phyloP scores from a whole-genome alignment of 1,140 invertebrate species.

The Hesperophylax magnus region DNA sequence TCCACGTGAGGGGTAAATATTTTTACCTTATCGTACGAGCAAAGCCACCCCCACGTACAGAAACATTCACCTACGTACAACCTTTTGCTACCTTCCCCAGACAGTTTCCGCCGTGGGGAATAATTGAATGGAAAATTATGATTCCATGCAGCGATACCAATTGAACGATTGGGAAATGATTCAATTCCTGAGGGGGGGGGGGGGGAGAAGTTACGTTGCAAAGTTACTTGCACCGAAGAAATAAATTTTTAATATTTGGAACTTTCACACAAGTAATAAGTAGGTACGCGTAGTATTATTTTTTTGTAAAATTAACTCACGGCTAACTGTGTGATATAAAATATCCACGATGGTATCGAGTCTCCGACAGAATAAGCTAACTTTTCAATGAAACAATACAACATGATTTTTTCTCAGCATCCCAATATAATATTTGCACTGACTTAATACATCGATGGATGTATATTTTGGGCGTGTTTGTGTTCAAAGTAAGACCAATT shows the following conservation, averaged over 20 bases:
- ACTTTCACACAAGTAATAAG: not conserved
- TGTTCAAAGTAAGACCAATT: too few species aligned
- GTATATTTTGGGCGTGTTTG: too few species aligned
- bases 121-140: slow-evolving; percentile 43
- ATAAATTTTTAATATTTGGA: not conserved
- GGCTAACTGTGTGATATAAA: too few species aligned
- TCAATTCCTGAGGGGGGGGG: not conserved
- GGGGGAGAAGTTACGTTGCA: not conserved
- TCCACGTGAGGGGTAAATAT: slow-evolving; percentile 32
- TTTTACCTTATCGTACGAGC: slow-evolving; percentile 40
- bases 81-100: too few species aligned
- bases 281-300: too few species aligned
- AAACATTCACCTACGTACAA: not conserved
- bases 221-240: not conserved
- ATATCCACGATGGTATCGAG: too few species aligned
- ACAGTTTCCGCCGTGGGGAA: slow-evolving; percentile 31
- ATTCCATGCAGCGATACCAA: slow-evolving; percentile 33
- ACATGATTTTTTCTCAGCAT: too few species aligned
- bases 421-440: too few species aligned
- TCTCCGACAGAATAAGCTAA: too few species aligned
- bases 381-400: too few species aligned
- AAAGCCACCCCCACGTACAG: slow-evolving; percentile 11
- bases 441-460: too few species aligned
- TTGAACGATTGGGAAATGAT: slow-evolving; percentile 17
- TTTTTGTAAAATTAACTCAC: too few species aligned